Evolutionary conservation across 37 sponge, comb jelly and placozoan genomes (phyloP).

Genomic region (Chondrosia reniformis): DNA sequence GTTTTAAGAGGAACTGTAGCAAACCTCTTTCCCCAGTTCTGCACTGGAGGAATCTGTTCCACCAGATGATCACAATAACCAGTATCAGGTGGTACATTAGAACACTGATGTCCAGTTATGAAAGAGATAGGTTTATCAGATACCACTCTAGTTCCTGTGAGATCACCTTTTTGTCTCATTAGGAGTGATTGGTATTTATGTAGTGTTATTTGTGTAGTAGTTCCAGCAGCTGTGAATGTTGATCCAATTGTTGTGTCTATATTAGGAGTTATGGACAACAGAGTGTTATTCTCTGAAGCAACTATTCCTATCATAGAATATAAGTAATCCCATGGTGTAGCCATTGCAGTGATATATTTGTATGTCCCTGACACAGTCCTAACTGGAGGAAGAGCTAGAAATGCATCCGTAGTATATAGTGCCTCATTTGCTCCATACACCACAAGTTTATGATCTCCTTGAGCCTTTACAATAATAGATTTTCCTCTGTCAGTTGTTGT

Average conservation of each 20-base stretch:
- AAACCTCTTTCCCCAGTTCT: slow-evolving; percentile 46
- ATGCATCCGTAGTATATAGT: slow-evolving; percentile 39
- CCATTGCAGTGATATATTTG: slow-evolving; percentile 35
- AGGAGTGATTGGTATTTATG: neutral
- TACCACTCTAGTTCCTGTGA: slow-evolving; percentile 26
- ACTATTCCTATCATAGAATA: slow-evolving; percentile 19
- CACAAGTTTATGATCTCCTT: neutral
- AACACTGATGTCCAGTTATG: slow-evolving; percentile 24
- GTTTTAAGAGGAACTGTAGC: slow-evolving; percentile 27
- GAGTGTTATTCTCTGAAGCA: neutral
- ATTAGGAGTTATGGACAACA: neutral
- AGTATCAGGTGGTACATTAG: slow-evolving; percentile 1
- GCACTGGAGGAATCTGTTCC: slow-evolving; percentile 53
- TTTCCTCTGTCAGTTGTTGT: neutral
- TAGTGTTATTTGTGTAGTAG: neutral
- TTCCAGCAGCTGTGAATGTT: neutral
- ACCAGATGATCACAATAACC: slow-evolving; percentile 39
- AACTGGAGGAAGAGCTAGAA: slow-evolving; percentile 57
- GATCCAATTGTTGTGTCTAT: neutral
- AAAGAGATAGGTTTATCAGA: slow-evolving; percentile 40
- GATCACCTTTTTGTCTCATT: neutral
- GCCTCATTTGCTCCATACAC: slow-evolving; percentile 44
- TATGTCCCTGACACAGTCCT: neutral
- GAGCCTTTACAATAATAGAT: neutral
- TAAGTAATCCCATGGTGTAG: neutral